These are phyloP conservation scores for Craniophora ligustri DNA, from an alignment of 2,888 invertebrate genomes.

Conservation along the genomic window DNA sequence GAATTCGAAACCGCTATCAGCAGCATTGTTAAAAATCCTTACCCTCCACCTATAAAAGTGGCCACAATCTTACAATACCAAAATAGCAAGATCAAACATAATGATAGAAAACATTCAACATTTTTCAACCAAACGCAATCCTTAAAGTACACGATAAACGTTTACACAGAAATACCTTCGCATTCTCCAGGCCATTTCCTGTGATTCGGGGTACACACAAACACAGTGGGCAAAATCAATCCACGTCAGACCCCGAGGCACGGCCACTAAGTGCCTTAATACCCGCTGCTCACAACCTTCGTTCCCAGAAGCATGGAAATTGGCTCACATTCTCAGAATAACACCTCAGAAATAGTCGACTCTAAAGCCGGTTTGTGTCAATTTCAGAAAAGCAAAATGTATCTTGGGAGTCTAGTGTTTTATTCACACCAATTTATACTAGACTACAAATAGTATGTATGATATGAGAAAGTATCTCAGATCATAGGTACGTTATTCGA, in stretches of 20 bases:
- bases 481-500: too few species aligned
- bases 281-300: conserved; percentile 65
- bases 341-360: conserved; percentile 11
- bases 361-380: conserved; percentile 8
- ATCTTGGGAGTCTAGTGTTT: background rate
- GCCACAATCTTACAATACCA: conserved; percentile 4
- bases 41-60: too few species aligned
- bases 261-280: conserved; percentile 78
- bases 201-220: conserved; percentile 46
- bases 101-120: background rate
- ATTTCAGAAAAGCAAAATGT: conserved; percentile 6
- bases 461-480: too few species aligned
- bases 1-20: too few species aligned
- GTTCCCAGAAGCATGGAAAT: conserved; percentile 65
- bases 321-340: conserved; percentile 36
- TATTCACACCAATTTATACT: background rate
- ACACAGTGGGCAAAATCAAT: conserved; percentile 72
- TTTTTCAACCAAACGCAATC: conserved; percentile 3
- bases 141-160: background rate
- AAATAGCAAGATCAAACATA: background rate
- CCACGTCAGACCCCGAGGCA: conserved; percentile 67
- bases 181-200: conserved; percentile 35
- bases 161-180: conserved; percentile 5
- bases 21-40: too few species aligned
- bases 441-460: too few species aligned